phyloP scores from a whole-genome alignment of 2,797 vertebrate genomes.

The Coccyzus lansbergi region DNA sequence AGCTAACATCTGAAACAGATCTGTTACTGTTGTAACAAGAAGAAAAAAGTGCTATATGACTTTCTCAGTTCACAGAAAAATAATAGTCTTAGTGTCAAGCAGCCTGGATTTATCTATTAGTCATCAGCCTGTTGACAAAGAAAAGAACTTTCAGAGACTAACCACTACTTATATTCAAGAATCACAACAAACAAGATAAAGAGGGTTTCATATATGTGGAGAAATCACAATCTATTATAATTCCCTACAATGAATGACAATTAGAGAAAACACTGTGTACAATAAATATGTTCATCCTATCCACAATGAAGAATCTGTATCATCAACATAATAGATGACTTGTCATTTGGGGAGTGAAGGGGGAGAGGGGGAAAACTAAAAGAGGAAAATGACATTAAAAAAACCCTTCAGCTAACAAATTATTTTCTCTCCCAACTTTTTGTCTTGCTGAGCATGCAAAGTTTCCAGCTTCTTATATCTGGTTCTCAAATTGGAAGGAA shows the following conservation, averaged over 20 bases:
- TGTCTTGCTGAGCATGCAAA: neutral
- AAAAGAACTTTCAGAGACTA: neutral
- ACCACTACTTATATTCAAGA: neutral
- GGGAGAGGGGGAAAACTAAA: neutral
- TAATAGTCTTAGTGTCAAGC: neutral
- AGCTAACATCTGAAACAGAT: neutral
- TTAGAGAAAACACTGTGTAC: neutral
- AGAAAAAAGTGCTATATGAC: neutral
- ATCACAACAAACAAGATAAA: neutral
- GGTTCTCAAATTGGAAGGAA: neutral
- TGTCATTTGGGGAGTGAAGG: fast-evolving
- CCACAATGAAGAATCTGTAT: neutral
- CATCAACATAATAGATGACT: neutral
- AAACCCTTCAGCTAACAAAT: neutral
- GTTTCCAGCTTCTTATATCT: neutral
- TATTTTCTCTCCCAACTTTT: neutral
- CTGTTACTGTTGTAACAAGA: neutral
- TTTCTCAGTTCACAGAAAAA: neutral
- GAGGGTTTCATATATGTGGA: neutral
- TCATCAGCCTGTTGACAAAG: neutral
- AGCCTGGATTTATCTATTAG: neutral
- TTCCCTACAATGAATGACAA: neutral
- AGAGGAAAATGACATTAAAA: neutral
- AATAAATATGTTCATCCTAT: neutral
- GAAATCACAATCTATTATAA: neutral